These are phyloP conservation scores for Lathronympha strigana DNA, from an alignment of 2,888 invertebrate species.

Conservation along the genomic window DNA sequence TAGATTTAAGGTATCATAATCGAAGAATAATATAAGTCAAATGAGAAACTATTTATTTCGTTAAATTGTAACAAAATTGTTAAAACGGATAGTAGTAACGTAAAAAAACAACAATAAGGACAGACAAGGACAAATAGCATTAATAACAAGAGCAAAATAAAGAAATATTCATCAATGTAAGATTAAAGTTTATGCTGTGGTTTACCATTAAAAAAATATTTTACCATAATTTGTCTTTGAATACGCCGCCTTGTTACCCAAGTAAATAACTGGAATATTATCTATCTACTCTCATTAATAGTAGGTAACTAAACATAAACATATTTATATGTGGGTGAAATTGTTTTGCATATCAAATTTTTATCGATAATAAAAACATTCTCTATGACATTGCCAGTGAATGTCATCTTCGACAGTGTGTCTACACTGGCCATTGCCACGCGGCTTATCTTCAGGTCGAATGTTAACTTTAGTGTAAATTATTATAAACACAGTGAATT, in stretches of 20 bases:
- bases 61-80: no score
- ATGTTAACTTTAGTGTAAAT: slow-evolving; percentile 5
- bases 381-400: slow-evolving; percentile 24
- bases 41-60: no score
- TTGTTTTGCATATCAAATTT: slow-evolving; percentile 27
- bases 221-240: background rate
- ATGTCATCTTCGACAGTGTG: slow-evolving; percentile 22
- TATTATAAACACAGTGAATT: slow-evolving; percentile 17
- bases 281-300: slow-evolving; percentile 4
- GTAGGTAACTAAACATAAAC: slow-evolving; percentile 11
- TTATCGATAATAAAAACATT: slow-evolving; percentile 30
- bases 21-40: no score
- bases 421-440: slow-evolving; percentile 21
- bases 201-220: no score
- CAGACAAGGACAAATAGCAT: no score
- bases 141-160: no score
- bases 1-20: no score
- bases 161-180: no score
- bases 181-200: no score
- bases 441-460: slow-evolving; percentile 20
- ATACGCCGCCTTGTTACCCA: background rate
- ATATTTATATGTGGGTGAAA: slow-evolving; percentile 11
- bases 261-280: background rate
- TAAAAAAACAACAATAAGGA: no score
- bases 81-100: no score